Base-by-base conservation (phyloP, 2,888 invertebrate species). In the Linnaemya tessellans region DNA sequence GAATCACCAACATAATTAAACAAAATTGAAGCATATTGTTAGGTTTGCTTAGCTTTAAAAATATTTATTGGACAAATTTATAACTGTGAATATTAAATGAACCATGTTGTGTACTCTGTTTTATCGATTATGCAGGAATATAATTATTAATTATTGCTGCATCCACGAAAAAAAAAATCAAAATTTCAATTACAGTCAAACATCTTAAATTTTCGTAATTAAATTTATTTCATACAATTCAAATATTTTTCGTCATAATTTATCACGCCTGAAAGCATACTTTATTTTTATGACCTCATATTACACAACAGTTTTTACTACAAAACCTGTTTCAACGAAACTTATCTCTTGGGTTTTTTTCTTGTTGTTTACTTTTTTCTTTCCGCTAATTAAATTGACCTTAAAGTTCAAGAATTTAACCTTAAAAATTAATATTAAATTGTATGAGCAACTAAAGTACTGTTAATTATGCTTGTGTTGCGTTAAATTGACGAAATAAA, bases 241-340 rank as follows among this genome's bases (percentile, higher is more conserved):
- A n/a, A 25, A 0, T 11, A 3, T 22, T 56, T 56, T 56, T 35
- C n/a, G n/a, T 9, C 58, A 58, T 18, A 38, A 18, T 20, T 60
- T 38, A 25, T 25, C 41, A 22, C 22, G 22, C 68, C 58, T 35
- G 10, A 43, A 71, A 43, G 56, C 4, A 35, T n/a, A 10, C 18
- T 71, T 71, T 11, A 71, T 18, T 25, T 56, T 9, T 38, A 38
- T 54, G 35, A 70, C 38, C 18, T 15, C 15, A 51, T 58, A 22
- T 38, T 3, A 11, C 1, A 25, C 9, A 46, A 41, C 20, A 51
- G 20, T 22, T 35, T 20, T 15, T n/a, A 38, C 54, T 4, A 22
- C 38, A 56, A 10, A 0, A 25, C 9, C 22, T 43, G 43, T 70
- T 56, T 70, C 8, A 8, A 4, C 1, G 1, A 58, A 15, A 22